Conservation (phyloP, 2,888 invertebrate species). For the Slavum lentiscoides region DNA sequence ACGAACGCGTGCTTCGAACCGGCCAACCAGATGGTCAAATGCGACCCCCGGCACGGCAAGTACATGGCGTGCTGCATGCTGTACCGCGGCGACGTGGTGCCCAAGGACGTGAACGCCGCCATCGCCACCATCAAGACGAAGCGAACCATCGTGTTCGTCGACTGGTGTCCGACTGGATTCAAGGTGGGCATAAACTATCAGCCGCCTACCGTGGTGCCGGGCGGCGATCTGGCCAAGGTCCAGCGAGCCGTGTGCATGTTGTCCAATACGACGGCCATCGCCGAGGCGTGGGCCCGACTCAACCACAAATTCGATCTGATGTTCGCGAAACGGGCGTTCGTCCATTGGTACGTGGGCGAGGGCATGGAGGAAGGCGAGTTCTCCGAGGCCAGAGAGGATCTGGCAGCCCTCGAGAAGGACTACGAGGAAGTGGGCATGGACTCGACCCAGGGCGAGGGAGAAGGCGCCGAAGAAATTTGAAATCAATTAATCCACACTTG, state of each 20-base stretch:
- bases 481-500: background rate
- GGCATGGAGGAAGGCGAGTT: conserved; percentile 74
- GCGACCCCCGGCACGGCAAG: no score
- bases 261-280: conserved; percentile 90
- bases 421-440: conserved; percentile 77
- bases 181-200: no score
- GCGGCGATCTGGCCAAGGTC: conserved; percentile 59
- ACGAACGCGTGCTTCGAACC: no score
- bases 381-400: no score
- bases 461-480: conserved; percentile 61
- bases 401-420: conserved; percentile 60
- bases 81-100: no score
- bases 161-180: conserved; percentile 74
- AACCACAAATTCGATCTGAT: conserved; percentile 73
- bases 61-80: no score
- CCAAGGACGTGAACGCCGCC: no score
- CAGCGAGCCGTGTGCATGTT: conserved; percentile 97
- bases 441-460: conserved; percentile 68
- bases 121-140: no score
- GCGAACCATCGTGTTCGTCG: no score
- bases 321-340: conserved; percentile 72
- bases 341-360: conserved; percentile 72
- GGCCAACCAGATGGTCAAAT: no score
- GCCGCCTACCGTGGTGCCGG: no score
- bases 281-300: conserved; percentile 71